Conservation (phyloP, 2,888 invertebrate genomes). For the Campoplex capitator region DNA sequence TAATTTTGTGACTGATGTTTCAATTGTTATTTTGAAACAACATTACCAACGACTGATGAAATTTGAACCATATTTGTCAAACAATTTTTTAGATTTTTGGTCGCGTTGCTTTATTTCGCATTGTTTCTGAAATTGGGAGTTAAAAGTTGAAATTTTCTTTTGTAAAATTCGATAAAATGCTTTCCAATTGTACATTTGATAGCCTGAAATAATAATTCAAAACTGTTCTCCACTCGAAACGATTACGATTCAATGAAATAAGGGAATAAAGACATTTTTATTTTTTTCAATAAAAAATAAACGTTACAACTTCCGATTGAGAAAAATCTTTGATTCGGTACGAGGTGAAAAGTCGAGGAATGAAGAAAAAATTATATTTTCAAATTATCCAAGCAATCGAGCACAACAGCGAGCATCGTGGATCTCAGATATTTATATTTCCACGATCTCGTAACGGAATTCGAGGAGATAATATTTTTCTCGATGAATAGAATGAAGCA, state of each 20-base stretch:
- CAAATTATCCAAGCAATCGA: conserved; percentile 13
- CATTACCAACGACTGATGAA: no score
- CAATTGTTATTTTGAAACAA: no score
- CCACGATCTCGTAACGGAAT: conserved; percentile 29
- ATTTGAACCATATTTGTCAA: no score
- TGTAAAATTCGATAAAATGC: no score
- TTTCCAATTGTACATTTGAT: no score
- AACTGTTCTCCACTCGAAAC: not conserved
- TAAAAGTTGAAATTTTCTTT: no score
- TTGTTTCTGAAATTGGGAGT: no score
- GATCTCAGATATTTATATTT: conserved; percentile 44
- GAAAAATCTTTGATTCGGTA: not conserved
- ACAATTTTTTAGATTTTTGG: no score
- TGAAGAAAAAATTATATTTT: conserved; percentile 4
- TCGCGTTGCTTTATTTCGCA: no score
- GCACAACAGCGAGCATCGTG: conserved; percentile 33
- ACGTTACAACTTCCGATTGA: not conserved
- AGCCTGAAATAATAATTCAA: no score
- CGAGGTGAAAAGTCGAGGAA: not conserved
- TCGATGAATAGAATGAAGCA: not conserved
- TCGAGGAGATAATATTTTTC: not conserved
- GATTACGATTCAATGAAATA: not conserved
- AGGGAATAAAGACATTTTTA: no score
- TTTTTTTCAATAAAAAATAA: not conserved
- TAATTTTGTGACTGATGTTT: not conserved